phyloP scores from a whole-genome alignment of 2,797 vertebrate genomes.

The Gymnothorax javanicus region DNA sequence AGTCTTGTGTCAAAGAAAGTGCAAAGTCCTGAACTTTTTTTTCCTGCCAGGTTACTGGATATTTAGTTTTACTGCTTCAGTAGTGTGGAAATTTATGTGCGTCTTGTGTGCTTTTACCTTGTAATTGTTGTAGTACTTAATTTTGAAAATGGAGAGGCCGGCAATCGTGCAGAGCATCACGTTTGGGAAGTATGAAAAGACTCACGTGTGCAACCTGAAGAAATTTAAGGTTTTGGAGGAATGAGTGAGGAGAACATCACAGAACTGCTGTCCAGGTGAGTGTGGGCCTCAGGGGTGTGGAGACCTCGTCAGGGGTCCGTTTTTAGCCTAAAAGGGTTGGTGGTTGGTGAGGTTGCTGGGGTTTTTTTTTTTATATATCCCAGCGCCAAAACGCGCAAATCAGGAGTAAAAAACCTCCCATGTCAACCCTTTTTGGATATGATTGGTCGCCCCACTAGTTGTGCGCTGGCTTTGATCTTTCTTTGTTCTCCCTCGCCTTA shows the following conservation, averaged over 20 bases:
- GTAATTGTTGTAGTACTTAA: conserved; percentile 82
- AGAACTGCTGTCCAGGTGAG: conserved; percentile 92
- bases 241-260: conserved; percentile 99
- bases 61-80: neutral
- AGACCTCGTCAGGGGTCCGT: too few relatives aligned
- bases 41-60: neutral
- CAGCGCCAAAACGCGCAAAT: too few relatives aligned
- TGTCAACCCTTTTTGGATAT: too few relatives aligned
- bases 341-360: too few relatives aligned
- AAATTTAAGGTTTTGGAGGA: conserved; percentile 98
- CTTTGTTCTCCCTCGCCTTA: conserved; percentile 25
- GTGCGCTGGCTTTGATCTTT: neutral
- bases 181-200: conserved; percentile 99
- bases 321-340: too few relatives aligned
- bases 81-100: neutral
- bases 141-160: conserved; percentile 95
- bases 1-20: too few relatives aligned
- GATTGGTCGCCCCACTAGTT: neutral
- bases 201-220: conserved; percentile 98
- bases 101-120: conserved; percentile 6
- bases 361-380: too few relatives aligned
- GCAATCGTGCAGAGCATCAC: conserved; percentile 97
- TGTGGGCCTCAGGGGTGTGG: too few relatives aligned
- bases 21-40: neutral
- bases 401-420: too few relatives aligned